Percentiles rank a stretch among this genome's conserved stretches.
Evolutionary conservation across 1,140 invertebrate genomes (phyloP).

Genomic region (Xylocopa sonorina): DNA sequence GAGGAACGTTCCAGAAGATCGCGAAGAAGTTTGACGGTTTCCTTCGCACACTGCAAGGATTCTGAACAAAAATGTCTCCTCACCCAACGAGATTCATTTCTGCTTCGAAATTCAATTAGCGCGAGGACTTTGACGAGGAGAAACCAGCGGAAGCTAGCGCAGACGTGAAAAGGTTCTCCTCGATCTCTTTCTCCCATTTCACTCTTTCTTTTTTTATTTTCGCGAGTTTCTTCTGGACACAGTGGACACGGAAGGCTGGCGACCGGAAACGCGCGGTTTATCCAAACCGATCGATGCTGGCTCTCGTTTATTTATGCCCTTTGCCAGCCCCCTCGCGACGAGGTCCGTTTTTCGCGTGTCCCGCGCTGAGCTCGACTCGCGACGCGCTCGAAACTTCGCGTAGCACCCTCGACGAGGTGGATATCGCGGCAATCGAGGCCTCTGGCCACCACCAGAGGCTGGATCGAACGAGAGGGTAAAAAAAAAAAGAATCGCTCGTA

Average conservation of each 20-base stretch:
- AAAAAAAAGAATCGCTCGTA: background rate
- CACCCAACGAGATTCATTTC: background rate
- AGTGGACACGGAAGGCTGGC: conserved; percentile 30
- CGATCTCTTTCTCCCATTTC: background rate
- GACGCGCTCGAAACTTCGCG: conserved; percentile 1
- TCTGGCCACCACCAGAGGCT: background rate
- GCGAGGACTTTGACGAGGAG: background rate
- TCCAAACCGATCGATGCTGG: conserved; percentile 48
- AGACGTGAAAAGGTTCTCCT: background rate
- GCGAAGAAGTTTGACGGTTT: too few species aligned
- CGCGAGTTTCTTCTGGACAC: conserved; percentile 20
- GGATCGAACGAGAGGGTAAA: background rate
- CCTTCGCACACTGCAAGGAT: too few species aligned
- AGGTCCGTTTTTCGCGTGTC: background rate
- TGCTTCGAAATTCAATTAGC: conserved; percentile 26
- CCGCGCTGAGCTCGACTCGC: background rate
- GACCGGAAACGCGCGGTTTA: conserved; percentile 10
- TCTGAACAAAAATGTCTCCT: background rate
- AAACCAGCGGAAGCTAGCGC: background rate
- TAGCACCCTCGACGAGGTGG: background rate
- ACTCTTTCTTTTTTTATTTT: background rate
- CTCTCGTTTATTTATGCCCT: conserved; percentile 49
- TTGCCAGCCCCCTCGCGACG: conserved; percentile 12
- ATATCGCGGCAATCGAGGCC: conserved; percentile 8
- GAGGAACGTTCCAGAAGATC: too few species aligned